Base-by-base conservation (phyloP, 37 sponge, comb jelly and placozoan species). In the Cliona cf. orientalis region DNA sequence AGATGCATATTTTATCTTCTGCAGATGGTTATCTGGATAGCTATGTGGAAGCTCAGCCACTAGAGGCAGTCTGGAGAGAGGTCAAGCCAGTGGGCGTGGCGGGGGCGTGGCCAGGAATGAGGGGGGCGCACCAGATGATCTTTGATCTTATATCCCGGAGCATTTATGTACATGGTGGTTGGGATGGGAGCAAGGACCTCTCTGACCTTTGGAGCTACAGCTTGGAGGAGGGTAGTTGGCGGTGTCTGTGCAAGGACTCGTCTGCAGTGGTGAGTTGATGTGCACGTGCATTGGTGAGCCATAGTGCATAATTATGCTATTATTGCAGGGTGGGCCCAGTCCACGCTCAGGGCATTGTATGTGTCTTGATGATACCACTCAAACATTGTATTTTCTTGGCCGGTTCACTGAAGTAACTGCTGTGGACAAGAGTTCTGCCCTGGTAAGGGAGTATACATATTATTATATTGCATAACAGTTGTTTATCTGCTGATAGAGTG, bases 51-150 rank as follows among this genome's bases (percentile, higher is more conserved):
- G 21, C 75, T 25, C 94, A 94, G 70, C 78, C 87, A 42, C 34
- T 90, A 0, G 39, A 77, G 41, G 80, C 76, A 0, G 42, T 66
- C 34, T 94, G 94, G 94, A 73, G n/a, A 66, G 23, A 28, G 46
- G 46, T 64, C 59, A 39, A 6, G 19, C 21, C 68, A 28, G n/a
- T 17, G 37, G 1, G 36, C 14, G 22, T 3, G 2, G 19, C 32
- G 25, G 26, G 21, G 25, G 61, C 6, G 36, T 21, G 84, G 82
- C 94, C 94, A 3, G 84, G 84, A 1, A 79, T 75, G 80, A 53
- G 97, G 46, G 97, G 97, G 31, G 97, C 94, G 9, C 97, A 97
- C 58, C 86, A 90, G 74, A 86, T 97, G 87, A 90, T 91, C 75
- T 21, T 97, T 25, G 97, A 97, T 44, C 9, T 60, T 21, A 55